Evolutionary conservation across 1,140 invertebrate species (phyloP).

Genomic region (Leptopilina boulardi): DNA sequence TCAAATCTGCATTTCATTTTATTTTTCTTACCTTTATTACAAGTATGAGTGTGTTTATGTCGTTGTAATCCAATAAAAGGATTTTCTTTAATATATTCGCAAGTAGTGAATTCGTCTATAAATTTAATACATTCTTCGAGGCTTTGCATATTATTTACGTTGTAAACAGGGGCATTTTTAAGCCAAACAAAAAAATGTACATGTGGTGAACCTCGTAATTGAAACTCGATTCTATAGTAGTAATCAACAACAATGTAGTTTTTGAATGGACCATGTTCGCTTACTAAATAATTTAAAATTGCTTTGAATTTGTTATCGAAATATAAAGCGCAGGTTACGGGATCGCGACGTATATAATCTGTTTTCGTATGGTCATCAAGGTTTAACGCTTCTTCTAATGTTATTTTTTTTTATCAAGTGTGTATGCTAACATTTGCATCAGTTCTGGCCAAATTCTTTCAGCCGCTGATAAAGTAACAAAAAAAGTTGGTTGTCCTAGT

Average conservation of each 20-base stretch:
- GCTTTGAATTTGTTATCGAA: too few relatives aligned
- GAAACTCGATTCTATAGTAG: neutral
- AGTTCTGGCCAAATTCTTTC: neutral
- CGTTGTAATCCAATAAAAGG: neutral
- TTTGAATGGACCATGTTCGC: neutral
- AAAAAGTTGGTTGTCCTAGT: neutral
- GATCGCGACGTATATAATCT: neutral
- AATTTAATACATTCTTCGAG: neutral
- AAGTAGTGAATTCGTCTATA: neutral
- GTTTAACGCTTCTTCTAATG: neutral
- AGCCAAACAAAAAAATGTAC: neutral
- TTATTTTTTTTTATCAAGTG: neutral
- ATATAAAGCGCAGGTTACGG: neutral
- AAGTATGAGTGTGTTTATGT: constrained; percentile 1
- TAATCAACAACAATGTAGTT: neutral
- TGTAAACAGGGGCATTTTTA: neutral
- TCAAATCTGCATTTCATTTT: neutral
- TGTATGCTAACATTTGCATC: neutral
- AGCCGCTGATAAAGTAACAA: neutral
- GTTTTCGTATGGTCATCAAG: neutral
- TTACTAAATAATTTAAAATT: neutral
- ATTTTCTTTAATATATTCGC: neutral
- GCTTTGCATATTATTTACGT: neutral
- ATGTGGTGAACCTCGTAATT: neutral
- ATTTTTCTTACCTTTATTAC: neutral